phyloP scores from a whole-genome alignment of 23 tunicate genomes.

The Botrylloides violaceus region DNA sequence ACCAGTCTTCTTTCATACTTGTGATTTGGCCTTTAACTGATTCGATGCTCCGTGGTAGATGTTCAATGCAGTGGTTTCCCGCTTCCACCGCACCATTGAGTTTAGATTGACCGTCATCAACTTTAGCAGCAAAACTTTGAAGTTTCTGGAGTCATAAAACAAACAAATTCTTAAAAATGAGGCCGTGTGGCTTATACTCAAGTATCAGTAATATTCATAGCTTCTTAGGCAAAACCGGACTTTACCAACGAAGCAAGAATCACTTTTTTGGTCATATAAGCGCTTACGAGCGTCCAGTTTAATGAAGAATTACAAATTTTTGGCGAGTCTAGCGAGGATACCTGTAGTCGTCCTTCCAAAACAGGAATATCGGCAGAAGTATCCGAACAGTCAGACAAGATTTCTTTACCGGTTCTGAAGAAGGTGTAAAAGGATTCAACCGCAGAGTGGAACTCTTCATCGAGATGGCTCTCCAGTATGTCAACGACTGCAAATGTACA shows the following conservation, averaged over 20 bases:
- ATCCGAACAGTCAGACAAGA: constrained; percentile 46
- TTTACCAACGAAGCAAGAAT: too few relatives aligned
- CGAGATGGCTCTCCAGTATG: constrained; percentile 29
- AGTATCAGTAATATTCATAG: too few relatives aligned
- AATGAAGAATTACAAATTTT: too few relatives aligned
- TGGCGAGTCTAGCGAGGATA: too few relatives aligned
- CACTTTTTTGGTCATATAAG: too few relatives aligned
- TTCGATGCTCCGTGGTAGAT: constrained; percentile 28
- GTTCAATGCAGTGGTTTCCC: constrained; percentile 26
- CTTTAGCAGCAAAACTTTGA: constrained; percentile 27
- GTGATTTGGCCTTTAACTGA: constrained; percentile 47
- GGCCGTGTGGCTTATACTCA: too few relatives aligned
- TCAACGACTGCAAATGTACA: constrained; percentile 30
- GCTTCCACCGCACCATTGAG: constrained; percentile 39
- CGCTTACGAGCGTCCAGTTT: too few relatives aligned
- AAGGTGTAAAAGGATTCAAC: constrained; percentile 63
- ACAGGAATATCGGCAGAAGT: constrained; percentile 58
- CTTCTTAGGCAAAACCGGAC: too few relatives aligned
- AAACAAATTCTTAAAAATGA: background rate
- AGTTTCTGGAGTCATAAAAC: constrained; percentile 36
- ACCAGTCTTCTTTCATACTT: constrained; percentile 57
- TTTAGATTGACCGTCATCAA: constrained; percentile 47
- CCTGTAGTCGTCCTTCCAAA: constrained; percentile 65
- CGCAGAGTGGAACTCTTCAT: constrained; percentile 45
- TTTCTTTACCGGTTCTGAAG: constrained; percentile 45